Base-by-base conservation (phyloP, 1,140 invertebrate genomes). In the Dendrolimus punctatus region DNA sequence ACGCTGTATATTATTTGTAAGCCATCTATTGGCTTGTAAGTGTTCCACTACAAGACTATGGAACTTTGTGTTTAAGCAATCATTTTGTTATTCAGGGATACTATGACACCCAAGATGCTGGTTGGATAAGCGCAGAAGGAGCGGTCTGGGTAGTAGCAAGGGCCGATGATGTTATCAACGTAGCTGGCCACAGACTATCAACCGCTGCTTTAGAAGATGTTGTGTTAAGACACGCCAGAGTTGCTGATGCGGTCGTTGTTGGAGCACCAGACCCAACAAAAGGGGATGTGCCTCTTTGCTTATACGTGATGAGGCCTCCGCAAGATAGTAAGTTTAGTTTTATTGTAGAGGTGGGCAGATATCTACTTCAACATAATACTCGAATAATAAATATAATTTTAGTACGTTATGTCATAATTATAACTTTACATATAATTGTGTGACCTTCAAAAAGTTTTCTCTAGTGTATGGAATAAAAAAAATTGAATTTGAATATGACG, bases 151-250 rank as follows among this genome's bases (percentile, higher is more conserved):
- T 98, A 0, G 95, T 95, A 39, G 94, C 96, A 0, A 88, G 97
- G 36, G 95, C 95, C 53, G 97, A 99, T 85, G 97, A 99, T 80
- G 93, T 99, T n/a, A 98, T 99, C 53, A 98, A 98, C 73, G 96
- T 98, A 0, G 94, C 97, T 3, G 96, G 97, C 0, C 96, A 98
- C 73, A 88, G 96, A 45, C 85, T 99, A 7, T 96, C 95, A 0
- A 96, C 96, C 0, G 91, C 93, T 2, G 94, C 94, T 0, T 75
- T 99, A 6, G 97, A 98, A 78, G 95, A 98, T 80, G 95, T 96
- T 0, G 90, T 98, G 6, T 73, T 98, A 6, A 89, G 93, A 7
- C 95, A 97, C 87, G 90, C 91, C 0, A 92, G 95, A 49, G 88
- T 98, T 0, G 92, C 91, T 0, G 96, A 98, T 65, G 93, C 93